These are phyloP conservation scores for Xiphophorus birchmanni DNA, from an alignment of 2,797 vertebrate genomes.

Conservation along the genomic window DNA sequence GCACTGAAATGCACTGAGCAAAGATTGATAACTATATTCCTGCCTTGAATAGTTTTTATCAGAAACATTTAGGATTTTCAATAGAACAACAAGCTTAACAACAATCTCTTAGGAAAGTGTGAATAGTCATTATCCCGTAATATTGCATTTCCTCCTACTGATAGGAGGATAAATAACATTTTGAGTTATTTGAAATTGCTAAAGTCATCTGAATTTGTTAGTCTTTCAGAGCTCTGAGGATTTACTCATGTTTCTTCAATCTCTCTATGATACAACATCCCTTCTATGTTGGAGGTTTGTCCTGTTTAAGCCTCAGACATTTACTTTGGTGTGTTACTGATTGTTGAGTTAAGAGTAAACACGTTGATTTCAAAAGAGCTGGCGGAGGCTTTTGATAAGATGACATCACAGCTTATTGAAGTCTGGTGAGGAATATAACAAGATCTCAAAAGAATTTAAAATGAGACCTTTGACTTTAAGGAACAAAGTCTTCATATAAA, in stretches of 20 bases:
- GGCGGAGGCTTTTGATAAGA: background rate
- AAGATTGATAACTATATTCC: background rate
- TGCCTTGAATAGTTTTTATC: background rate
- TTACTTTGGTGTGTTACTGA: background rate
- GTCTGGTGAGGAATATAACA: background rate
- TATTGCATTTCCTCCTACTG: background rate
- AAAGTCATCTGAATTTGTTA: background rate
- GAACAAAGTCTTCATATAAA: background rate
- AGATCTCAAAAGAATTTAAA: background rate
- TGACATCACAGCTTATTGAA: background rate
- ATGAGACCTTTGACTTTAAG: background rate
- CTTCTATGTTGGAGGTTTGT: background rate
- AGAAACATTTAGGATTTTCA: background rate
- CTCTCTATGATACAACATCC: background rate
- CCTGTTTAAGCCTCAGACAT: background rate
- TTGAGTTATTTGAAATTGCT: background rate
- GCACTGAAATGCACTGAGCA: background rate
- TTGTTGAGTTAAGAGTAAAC: background rate
- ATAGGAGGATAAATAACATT: background rate
- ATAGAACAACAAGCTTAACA: background rate
- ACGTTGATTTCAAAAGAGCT: background rate
- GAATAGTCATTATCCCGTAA: background rate
- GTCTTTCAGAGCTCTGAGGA: background rate
- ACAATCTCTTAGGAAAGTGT: background rate
- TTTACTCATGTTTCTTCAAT: background rate